A percentile compares a stretch with the other conserved stretches of the same genome.
These are phyloP conservation scores for Nemapogon koenigi DNA, from an alignment of 2,888 invertebrate genomes.

Conservation along the genomic window DNA sequence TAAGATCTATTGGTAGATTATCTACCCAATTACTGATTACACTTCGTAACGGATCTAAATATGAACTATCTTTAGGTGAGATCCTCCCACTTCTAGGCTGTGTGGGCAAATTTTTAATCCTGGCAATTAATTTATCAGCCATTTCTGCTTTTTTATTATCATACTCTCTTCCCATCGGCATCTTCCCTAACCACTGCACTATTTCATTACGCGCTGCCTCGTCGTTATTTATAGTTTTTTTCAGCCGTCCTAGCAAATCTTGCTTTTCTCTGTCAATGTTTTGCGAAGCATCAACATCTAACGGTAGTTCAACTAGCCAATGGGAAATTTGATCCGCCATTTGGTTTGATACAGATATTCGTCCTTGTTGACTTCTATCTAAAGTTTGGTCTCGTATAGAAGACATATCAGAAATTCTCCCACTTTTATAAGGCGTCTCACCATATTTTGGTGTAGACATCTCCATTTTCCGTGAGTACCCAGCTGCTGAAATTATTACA, in stretches of 20 bases:
- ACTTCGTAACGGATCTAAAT: too few species aligned
- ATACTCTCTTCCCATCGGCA: slow-evolving; percentile 27
- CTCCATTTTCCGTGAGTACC: too few species aligned
- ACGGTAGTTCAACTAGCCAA: slow-evolving; percentile 28
- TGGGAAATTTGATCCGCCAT: slow-evolving; percentile 19
- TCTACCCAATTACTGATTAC: slow-evolving; percentile 23
- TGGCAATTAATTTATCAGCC: too few species aligned
- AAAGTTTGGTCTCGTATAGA: too few species aligned
- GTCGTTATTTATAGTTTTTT: slow-evolving; percentile 19
- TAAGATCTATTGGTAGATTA: slow-evolving; percentile 17
- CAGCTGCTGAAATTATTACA: too few species aligned
- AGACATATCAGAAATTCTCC: too few species aligned
- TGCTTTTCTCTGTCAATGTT: slow-evolving; percentile 20
- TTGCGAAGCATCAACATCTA: slow-evolving; percentile 19
- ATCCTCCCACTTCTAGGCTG: too few species aligned
- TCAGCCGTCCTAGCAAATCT: slow-evolving; percentile 17
- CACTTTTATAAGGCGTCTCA: too few species aligned
- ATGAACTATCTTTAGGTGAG: too few species aligned
- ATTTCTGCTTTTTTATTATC: neutral
- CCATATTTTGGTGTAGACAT: too few species aligned
- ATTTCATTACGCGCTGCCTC: slow-evolving; percentile 21
- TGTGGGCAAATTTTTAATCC: too few species aligned
- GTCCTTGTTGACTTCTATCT: too few species aligned
- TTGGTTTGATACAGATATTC: slow-evolving; percentile 6
- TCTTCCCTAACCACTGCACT: slow-evolving; percentile 19